Evolutionary conservation across 2,113 vertebrate species (phyloP).

Genomic region (Limnothrissa miodon): DNA sequence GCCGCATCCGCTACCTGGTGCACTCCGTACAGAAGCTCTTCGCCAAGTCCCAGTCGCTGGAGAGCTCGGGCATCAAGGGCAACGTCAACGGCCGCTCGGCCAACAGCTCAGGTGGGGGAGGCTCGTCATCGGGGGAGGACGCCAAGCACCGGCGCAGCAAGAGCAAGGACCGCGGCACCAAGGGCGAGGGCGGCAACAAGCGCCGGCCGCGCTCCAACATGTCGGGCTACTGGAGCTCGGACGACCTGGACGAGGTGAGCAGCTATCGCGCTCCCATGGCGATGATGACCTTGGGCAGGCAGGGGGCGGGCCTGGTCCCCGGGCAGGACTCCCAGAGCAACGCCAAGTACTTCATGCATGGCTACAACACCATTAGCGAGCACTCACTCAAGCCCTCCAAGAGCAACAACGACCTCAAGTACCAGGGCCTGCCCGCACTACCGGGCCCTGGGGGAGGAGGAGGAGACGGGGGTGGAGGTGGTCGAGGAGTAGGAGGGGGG

Average conservation of each 20-base stretch:
- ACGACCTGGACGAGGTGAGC: conserved; percentile 89
- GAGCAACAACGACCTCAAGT: conserved; percentile 82
- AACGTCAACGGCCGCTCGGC: conserved; percentile 82
- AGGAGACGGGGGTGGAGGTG: background rate
- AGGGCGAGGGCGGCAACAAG: conserved; percentile 85
- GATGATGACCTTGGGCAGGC: conserved; percentile 88
- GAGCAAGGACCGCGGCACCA: conserved; percentile 91
- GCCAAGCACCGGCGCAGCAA: conserved; percentile 84
- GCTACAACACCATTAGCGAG: conserved; percentile 94
- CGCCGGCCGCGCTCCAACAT: conserved; percentile 92
- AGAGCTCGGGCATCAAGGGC: conserved; percentile 82
- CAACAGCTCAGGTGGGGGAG: conserved; percentile 45
- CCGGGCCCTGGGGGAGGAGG: conserved; percentile 58
- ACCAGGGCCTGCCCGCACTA: conserved; percentile 65
- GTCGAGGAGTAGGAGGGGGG: conserved; percentile 35
- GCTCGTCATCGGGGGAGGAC: conserved; percentile 73
- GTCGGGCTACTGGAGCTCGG: conserved; percentile 98
- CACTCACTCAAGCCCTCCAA: conserved; percentile 89
- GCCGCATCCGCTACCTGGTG: conserved; percentile 93
- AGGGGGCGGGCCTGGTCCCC: conserved; percentile 27
- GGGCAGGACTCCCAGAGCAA: conserved; percentile 69
- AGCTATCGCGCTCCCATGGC: conserved; percentile 87
- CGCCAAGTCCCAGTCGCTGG: conserved; percentile 84
- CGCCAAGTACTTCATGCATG: conserved; percentile 86
- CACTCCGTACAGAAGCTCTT: conserved; percentile 96